Base-by-base conservation (phyloP, 2,113 vertebrate genomes). In the Dendrocopos noguchii region DNA sequence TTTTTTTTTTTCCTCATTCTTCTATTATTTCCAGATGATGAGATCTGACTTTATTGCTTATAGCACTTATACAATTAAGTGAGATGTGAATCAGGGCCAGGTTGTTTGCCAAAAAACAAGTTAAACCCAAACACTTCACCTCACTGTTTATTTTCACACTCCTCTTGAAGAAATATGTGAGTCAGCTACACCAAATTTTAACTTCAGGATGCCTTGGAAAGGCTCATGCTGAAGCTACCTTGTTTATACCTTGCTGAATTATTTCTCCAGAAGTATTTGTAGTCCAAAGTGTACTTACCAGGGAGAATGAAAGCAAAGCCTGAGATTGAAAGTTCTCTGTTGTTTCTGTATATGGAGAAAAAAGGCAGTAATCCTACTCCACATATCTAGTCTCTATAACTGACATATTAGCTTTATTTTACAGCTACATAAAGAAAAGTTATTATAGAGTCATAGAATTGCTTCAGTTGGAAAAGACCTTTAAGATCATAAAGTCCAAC, bases 1-100 rank as follows among this genome's bases (percentile, higher is more conserved):
- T 90, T 93, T 92, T 44, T 52, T 65, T 90, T 91, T 92, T 88
- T 81, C 7, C 36, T 36, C 29, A 60, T 81, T 85, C 5, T 87
- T 88, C 78, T 92, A 84, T 95, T 93, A 93, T 94, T 96, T 93
- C 94, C 95, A 96, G 84, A 93, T 95, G 70, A 96, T 84, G 86
- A 93, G 66, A 68, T 83, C 77, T 93, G 77, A 86, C 88, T 92
- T 92, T 88, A 95, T 93, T 29, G 1, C 76, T 87, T 87, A 63
- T 67, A 95, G 65, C 92, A 94, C 91, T 92, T 96, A 79, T 0
- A 84, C 92, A 87, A 95, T 91, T 95, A 94, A 96, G 95, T 95
- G 94, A 95, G 95, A 91, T 76, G 70, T 94, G 85, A 95, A 93
- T 84, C 56, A 63, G 63, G 70, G 31, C 87, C 65, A 90, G 93